A percentile compares a stretch with the other conserved stretches of the same genome.
Conservation (phyloP, 2,888 invertebrate genomes). For the Drosophila ezoana region DNA sequence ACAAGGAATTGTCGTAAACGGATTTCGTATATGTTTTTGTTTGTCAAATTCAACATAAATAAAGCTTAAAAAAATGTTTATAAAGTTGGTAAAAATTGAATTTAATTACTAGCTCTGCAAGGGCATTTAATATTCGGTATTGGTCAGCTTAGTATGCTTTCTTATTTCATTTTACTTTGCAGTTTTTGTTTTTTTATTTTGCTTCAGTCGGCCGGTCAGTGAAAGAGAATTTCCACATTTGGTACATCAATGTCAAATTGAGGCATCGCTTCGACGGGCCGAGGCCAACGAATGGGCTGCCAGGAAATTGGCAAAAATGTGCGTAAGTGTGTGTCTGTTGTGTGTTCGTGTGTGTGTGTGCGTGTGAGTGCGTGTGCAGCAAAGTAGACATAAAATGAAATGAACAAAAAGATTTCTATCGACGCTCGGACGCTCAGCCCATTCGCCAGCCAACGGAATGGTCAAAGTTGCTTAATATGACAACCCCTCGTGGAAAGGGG, state of each 20-base stretch:
- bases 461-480: constrained; percentile 79
- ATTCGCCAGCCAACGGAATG: constrained; percentile 57
- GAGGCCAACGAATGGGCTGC: constrained; percentile 43
- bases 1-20: no score
- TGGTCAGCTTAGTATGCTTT: neutral
- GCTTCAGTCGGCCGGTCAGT: constrained; percentile 35
- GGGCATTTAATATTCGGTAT: constrained; percentile 17
- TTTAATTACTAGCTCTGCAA: neutral
- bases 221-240: constrained; percentile 75
- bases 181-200: constrained; percentile 12
- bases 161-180: constrained; percentile 43
- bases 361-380: constrained; percentile 34
- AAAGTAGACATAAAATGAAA: constrained; percentile 77
- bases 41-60: neutral
- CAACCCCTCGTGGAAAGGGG: constrained; percentile 26
- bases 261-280: constrained; percentile 68
- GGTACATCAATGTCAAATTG: constrained; percentile 82
- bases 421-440: constrained; percentile 27
- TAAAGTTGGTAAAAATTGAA: neutral
- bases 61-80: no score
- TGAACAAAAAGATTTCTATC: constrained; percentile 81
- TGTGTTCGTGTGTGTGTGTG: constrained; percentile 12
- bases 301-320: constrained; percentile 74
- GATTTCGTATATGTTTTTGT: no score
- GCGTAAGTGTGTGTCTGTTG: constrained; percentile 17